phyloP scores from a whole-genome alignment of 2,888 invertebrate species.

The Cactoblastis cactorum region DNA sequence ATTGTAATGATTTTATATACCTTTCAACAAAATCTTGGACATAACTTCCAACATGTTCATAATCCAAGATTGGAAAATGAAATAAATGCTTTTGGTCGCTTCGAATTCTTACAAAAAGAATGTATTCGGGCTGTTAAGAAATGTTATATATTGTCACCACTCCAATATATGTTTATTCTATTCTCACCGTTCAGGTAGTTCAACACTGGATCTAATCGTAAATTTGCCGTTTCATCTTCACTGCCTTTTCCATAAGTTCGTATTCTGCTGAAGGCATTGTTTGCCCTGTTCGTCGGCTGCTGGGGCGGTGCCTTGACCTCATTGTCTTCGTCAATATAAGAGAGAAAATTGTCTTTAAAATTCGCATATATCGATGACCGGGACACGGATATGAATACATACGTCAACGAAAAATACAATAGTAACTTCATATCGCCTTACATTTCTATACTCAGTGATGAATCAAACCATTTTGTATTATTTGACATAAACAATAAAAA shows the following conservation, averaged over 20 bases:
- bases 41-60: too few species aligned
- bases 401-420: conserved; percentile 20
- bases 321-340: conserved; percentile 21
- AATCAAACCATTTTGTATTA: conserved; percentile 9
- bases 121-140: background rate
- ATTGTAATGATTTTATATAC: too few species aligned
- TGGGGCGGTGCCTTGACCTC: conserved; percentile 16
- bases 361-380: conserved; percentile 28
- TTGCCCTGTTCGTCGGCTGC: conserved; percentile 1
- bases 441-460: conserved; percentile 22
- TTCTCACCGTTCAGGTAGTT: conserved; percentile 25
- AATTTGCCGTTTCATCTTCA: conserved; percentile 20
- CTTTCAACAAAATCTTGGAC: too few species aligned
- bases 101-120: too few species aligned
- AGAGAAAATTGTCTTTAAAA: conserved; percentile 25
- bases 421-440: conserved; percentile 34
- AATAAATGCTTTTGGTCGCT: too few species aligned
- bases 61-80: too few species aligned
- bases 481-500: conserved; percentile 16
- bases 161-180: background rate
- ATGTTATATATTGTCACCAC: background rate
- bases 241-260: conserved; percentile 3
- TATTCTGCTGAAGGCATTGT: background rate
- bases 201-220: conserved; percentile 41
- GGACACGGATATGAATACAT: conserved; percentile 20